These are phyloP conservation scores for Helostoma temminkii DNA, from an alignment of 2,797 vertebrate genomes.

Conservation along the genomic window DNA sequence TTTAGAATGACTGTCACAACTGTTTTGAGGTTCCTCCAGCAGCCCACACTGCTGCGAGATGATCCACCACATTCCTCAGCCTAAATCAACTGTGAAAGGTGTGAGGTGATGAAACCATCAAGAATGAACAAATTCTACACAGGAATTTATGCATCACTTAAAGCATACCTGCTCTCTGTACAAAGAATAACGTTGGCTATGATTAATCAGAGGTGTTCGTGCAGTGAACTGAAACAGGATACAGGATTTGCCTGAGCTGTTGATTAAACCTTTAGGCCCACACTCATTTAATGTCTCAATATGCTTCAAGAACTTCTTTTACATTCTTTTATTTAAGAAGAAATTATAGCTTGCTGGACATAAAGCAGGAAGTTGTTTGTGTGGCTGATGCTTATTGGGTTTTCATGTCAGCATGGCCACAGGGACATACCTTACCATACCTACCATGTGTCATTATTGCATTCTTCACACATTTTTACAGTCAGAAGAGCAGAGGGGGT, in stretches of 20 bases:
- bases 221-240: constrained; percentile 28
- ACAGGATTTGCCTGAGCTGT: constrained; percentile 4
- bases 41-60: constrained; percentile 56
- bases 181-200: not conserved
- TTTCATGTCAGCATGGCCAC: constrained; percentile 70
- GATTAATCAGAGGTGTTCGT: constrained; percentile 1
- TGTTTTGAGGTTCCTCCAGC: constrained; percentile 72
- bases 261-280: constrained; percentile 19
- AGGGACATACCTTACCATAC: constrained; percentile 63
- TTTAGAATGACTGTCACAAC: constrained; percentile 73
- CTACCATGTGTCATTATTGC: constrained; percentile 72
- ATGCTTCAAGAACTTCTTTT: constrained; percentile 31
- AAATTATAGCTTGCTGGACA: constrained; percentile 72
- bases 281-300: constrained; percentile 36
- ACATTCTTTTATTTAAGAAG: constrained; percentile 49
- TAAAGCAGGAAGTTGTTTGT: constrained; percentile 72
- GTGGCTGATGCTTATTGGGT: constrained; percentile 63
- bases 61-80: constrained; percentile 71
- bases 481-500: constrained; percentile 48
- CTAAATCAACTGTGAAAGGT: constrained; percentile 66
- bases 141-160: constrained; percentile 37
- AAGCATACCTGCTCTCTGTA: not conserved
- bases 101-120: constrained; percentile 78
- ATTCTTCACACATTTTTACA: constrained; percentile 78
- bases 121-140: constrained; percentile 53